Percentiles rank a stretch among this genome's conserved stretches.
phyloP scores from a whole-genome alignment of 1,140 invertebrate species.

The Drosophila subpulchrella region DNA sequence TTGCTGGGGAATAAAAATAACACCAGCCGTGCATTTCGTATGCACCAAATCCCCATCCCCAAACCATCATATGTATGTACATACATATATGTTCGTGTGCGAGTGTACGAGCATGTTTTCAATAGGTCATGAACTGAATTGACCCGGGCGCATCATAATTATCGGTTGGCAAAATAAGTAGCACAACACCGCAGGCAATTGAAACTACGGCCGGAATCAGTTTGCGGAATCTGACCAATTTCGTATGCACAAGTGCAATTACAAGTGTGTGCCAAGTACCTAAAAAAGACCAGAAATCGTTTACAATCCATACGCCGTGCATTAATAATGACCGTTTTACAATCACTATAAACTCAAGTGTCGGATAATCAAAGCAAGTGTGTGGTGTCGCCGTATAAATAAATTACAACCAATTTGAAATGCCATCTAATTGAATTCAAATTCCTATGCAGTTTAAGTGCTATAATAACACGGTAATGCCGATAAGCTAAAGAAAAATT shows the following conservation, averaged over 20 bases:
- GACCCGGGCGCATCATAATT: constrained; percentile 67
- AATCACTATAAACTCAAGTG: constrained; percentile 5
- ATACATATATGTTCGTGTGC: constrained; percentile 10
- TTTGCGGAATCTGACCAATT: constrained; percentile 19
- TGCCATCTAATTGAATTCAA: constrained; percentile 17
- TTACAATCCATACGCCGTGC: constrained; percentile 7
- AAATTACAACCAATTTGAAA: constrained; percentile 21
- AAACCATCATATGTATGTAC: constrained; percentile 2
- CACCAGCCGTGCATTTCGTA: constrained; percentile 35
- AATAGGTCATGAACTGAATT: constrained; percentile 79
- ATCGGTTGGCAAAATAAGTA: constrained; percentile 38
- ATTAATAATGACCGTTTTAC: constrained; percentile 29
- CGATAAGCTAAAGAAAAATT: constrained; percentile 3
- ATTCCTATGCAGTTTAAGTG: constrained; percentile 14
- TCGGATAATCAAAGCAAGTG: constrained; percentile 10
- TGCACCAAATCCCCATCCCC: constrained; percentile 18
- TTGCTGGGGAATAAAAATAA: constrained; percentile 13
- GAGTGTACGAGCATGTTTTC: constrained; percentile 40
- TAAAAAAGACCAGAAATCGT: no score
- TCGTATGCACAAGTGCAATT: background rate
- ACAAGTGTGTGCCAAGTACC: background rate
- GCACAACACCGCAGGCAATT: constrained; percentile 2
- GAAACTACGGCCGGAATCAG: background rate
- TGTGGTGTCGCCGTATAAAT: constrained; percentile 3
- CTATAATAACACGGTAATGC: constrained; percentile 32